phyloP scores from a whole-genome alignment of 2,797 vertebrate species.

The Darevskia nairensis region DNA sequence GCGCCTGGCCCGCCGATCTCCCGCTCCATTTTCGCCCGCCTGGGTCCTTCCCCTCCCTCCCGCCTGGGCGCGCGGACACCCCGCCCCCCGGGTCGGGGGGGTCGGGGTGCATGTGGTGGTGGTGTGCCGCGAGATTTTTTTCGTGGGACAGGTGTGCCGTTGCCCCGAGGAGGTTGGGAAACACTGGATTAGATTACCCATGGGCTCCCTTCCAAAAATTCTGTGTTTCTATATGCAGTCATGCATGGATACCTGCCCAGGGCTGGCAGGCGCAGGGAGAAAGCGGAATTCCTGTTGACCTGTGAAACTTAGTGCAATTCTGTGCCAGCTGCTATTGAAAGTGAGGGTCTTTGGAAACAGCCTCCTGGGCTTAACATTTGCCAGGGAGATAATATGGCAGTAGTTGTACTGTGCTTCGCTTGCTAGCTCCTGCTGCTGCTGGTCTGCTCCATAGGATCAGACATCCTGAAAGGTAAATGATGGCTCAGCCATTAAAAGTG shows the following conservation, averaged over 20 bases:
- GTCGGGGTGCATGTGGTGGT: no score
- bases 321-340: background rate
- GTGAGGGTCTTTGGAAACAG: background rate
- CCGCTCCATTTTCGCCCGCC: no score
- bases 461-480: constrained; percentile 7
- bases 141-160: no score
- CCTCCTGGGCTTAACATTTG: background rate
- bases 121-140: no score
- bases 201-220: no score
- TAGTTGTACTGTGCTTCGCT: background rate
- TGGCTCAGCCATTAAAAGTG: background rate
- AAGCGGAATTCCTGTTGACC: background rate
- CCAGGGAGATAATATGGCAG: background rate
- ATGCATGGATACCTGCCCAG: background rate
- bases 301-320: background rate
- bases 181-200: no score
- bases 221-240: background rate
- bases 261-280: background rate
- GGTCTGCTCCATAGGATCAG: background rate
- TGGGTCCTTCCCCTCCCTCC: no score
- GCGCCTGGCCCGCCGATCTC: no score
- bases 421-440: background rate
- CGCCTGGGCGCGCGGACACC: no score
- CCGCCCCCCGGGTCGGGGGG: no score
- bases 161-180: no score